A percentile compares a stretch with the other conserved stretches of the same genome.
Conservation (phyloP, 2,888 invertebrate species). For the Halictus quadricinctus region DNA sequence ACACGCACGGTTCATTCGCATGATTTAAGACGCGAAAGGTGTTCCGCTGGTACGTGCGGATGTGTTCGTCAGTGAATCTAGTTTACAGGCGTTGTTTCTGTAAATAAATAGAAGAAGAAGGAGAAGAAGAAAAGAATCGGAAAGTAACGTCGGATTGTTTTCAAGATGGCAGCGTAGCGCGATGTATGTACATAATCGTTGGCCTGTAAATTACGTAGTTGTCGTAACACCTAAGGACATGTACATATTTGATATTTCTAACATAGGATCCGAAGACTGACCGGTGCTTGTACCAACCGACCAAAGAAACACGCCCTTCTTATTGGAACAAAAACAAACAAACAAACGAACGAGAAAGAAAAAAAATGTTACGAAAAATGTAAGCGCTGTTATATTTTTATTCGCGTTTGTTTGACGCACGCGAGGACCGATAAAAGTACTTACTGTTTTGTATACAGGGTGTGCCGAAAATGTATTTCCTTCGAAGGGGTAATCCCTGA, state of each 20-base stretch:
- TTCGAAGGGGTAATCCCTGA: too few relatives aligned
- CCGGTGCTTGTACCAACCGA: conserved; percentile 81
- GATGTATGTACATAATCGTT: conserved; percentile 68
- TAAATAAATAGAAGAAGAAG: conserved; percentile 41
- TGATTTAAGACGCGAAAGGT: conserved; percentile 4
- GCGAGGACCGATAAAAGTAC: neutral
- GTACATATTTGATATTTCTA: conserved; percentile 70
- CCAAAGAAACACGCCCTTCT: conserved; percentile 76
- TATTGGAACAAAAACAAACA: conserved; percentile 54
- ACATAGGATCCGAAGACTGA: conserved; percentile 81
- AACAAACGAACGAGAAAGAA: conserved; percentile 25
- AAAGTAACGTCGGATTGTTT: conserved; percentile 41
- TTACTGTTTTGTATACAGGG: conserved; percentile 17
- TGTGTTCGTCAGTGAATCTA: conserved; percentile 3
- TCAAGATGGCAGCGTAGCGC: conserved; percentile 39
- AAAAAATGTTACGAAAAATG: conserved; percentile 30
- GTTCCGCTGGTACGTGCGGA: conserved; percentile 18
- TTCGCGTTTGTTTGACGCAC: conserved; percentile 56
- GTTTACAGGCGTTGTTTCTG: conserved; percentile 44
- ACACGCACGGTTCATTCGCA: neutral
- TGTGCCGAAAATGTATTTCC: too few relatives aligned
- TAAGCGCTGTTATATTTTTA: conserved; percentile 61
- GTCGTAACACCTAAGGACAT: conserved; percentile 52
- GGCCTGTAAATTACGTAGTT: conserved; percentile 59
- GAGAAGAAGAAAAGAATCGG: neutral